A percentile compares a stretch with the other conserved stretches of the same genome.
phyloP scores from a whole-genome alignment of 2,888 invertebrate genomes.

The Ochlodes sylvanus region DNA sequence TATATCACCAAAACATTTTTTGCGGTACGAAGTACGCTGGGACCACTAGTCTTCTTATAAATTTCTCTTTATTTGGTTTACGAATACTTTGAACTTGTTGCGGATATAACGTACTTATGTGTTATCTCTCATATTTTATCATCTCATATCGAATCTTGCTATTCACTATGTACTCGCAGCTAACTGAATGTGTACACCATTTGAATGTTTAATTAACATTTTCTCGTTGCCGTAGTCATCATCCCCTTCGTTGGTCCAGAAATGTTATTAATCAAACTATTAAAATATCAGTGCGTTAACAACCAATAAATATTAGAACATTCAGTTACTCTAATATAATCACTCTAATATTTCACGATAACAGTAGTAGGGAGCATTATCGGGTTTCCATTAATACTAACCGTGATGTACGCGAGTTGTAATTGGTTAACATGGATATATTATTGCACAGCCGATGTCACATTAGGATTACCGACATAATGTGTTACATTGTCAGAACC shows the following conservation, averaged over 20 bases:
- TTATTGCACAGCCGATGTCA: conserved; percentile 7
- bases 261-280: neutral
- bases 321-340: conserved; percentile 12
- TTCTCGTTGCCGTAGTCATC: too few relatives aligned
- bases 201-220: too few relatives aligned
- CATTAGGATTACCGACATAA: conserved; percentile 21
- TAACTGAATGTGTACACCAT: neutral
- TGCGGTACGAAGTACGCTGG: too few relatives aligned
- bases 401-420: conserved; percentile 36
- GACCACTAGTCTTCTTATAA: too few relatives aligned
- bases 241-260: too few relatives aligned
- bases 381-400: conserved; percentile 42
- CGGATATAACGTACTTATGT: too few relatives aligned
- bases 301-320: conserved; percentile 19
- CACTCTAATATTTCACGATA: conserved; percentile 34
- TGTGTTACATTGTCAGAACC: neutral
- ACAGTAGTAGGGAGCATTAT: conserved; percentile 32
- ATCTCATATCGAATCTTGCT: too few relatives aligned
- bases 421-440: conserved; percentile 33
- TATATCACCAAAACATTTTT: too few relatives aligned
- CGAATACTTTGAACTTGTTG: too few relatives aligned
- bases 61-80: too few relatives aligned
- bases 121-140: too few relatives aligned
- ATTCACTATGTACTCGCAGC: too few relatives aligned
- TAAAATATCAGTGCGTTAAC: neutral